These are phyloP conservation scores for Nixonia krombeini DNA, from an alignment of 1,140 invertebrate species.

Conservation along the genomic window DNA sequence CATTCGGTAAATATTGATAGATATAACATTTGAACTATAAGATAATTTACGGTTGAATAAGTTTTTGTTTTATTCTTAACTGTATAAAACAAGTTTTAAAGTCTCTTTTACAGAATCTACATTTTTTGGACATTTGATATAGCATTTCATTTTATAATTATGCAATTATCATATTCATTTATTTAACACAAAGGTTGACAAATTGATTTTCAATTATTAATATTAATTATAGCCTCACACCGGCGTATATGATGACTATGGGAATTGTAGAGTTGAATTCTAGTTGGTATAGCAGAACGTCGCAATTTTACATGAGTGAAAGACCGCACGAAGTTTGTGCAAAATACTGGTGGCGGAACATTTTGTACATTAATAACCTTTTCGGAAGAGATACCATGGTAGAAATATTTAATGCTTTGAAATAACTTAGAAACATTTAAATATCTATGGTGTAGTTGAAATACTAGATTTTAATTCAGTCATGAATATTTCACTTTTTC, in stretches of 20 bases:
- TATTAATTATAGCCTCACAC: conserved; percentile 41
- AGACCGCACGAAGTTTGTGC: conserved; percentile 69
- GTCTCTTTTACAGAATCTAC: not conserved
- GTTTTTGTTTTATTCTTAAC: no score
- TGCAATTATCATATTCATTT: no score
- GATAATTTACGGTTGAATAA: no score
- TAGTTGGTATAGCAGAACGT: conserved; percentile 68
- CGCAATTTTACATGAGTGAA: conserved; percentile 71
- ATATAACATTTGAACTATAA: no score
- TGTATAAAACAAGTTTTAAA: not conserved
- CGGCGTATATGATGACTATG: conserved; percentile 72
- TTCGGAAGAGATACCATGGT: conserved; percentile 71
- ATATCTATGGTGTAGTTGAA: not conserved
- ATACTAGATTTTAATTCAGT: not conserved
- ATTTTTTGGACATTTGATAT: no score
- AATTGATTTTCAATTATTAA: not conserved
- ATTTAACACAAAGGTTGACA: not conserved
- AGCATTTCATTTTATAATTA: no score
- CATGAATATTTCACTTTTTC: no score
- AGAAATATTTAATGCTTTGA: conserved; percentile 20
- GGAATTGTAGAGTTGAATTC: conserved; percentile 70
- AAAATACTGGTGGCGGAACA: conserved; percentile 78
- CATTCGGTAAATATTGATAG: conserved; percentile 66
- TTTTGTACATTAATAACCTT: conserved; percentile 77
- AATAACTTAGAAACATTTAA: not conserved